These are phyloP conservation scores for Coenonympha arcania DNA, from an alignment of 2,888 invertebrate species.

Conservation along the genomic window DNA sequence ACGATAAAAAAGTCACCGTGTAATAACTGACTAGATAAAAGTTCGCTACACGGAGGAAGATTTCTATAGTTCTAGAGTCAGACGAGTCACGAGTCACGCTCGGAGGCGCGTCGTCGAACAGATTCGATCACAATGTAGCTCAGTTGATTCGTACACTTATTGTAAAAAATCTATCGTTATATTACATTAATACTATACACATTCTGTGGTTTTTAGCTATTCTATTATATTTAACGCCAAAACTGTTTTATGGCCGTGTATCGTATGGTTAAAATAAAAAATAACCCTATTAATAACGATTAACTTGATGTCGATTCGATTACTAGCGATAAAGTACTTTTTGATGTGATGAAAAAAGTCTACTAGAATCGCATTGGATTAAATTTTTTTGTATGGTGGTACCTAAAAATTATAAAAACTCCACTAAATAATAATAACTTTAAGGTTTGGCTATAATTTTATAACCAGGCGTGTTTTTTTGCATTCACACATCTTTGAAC, in stretches of 20 bases:
- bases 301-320: neutral
- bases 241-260: neutral
- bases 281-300: neutral
- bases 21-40: no score
- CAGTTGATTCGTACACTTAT: slow-evolving; percentile 69
- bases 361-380: neutral
- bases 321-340: neutral
- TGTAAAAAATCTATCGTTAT: slow-evolving; percentile 51
- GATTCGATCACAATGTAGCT: slow-evolving; percentile 72
- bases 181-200: slow-evolving; percentile 54
- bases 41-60: slow-evolving; percentile 23
- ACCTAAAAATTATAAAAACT: neutral
- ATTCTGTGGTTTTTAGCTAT: slow-evolving; percentile 32
- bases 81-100: slow-evolving; percentile 14
- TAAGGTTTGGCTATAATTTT: no score
- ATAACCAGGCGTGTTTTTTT: no score
- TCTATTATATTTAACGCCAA: slow-evolving; percentile 29
- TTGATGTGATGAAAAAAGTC: neutral
- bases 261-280: neutral
- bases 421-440: no score
- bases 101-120: no score
- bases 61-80: slow-evolving; percentile 17
- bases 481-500: neutral
- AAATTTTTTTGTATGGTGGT: neutral
- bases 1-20: no score